These are phyloP conservation scores for Brevimyrus niger DNA, from an alignment of 2,113 vertebrate genomes.

Conservation along the genomic window DNA sequence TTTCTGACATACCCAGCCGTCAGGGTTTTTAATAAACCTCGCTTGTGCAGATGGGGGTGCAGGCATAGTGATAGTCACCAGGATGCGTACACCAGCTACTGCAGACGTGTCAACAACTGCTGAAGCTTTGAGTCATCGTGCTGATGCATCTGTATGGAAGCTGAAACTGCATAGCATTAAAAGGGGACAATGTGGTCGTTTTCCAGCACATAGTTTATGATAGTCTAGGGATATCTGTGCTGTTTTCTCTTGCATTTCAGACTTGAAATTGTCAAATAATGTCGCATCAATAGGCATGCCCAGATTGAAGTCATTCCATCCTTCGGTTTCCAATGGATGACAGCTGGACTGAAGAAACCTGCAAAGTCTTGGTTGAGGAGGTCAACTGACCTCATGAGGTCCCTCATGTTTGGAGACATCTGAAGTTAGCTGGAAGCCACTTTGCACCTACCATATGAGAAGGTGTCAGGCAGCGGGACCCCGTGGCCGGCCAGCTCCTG, in stretches of 20 bases:
- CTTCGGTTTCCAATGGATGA: background rate
- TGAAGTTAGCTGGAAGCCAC: background rate
- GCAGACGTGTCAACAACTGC: background rate
- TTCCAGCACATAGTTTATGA: background rate
- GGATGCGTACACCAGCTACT: background rate
- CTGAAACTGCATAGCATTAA: background rate
- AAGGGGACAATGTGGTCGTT: background rate
- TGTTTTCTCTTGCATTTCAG: background rate
- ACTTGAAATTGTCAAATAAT: background rate
- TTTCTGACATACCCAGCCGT: background rate
- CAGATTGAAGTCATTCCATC: background rate
- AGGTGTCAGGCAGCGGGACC: constrained; percentile 81
- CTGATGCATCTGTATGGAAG: background rate
- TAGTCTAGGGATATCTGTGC: background rate
- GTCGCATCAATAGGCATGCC: background rate
- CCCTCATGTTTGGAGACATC: background rate
- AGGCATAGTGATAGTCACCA: background rate
- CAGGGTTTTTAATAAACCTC: background rate
- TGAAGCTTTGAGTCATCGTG: background rate
- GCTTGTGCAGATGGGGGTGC: background rate
- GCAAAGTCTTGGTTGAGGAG: background rate
- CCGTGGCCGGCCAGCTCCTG: constrained; percentile 83
- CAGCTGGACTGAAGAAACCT: background rate
- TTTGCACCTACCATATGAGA: constrained; percentile 71
- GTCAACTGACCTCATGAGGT: background rate